Base-by-base conservation (phyloP, 1,140 invertebrate genomes). In the Triops cancriformis region DNA sequence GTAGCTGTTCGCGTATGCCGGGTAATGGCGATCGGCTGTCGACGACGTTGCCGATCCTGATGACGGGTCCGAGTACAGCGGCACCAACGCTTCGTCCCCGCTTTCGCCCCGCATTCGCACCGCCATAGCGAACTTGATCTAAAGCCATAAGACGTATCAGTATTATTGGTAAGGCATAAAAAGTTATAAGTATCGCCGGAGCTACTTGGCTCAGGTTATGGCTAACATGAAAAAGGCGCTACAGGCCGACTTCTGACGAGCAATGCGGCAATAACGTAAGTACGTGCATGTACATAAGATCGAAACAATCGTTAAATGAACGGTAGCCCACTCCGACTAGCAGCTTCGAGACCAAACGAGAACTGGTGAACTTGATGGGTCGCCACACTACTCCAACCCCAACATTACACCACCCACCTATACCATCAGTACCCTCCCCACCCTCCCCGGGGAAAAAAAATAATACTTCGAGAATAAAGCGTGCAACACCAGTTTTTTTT, bases 121-220 rank as follows among this genome's bases (percentile, higher is more conserved):
- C 26, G 37, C 27, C 73, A 73, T 73, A 37, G 77, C 31, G 37
- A 78, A 78, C 41, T 73, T 78, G 41, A 78, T 78, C 77, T 78
- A 74, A 26, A 76, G 64, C 18, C 51, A 64, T 73, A 77, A 77
- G 64, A 75, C 26, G 26, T 27, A 75, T 27, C 18, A 45, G 26
- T 11, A 43, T 26, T 64, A 64, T 64, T 64, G 51, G 51, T 64
- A 64, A 64, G n/a, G 51, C n/a, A 64, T 64, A 64, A 64, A 64
- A 64, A n/a, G 0, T 23, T 18, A 23, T 14, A 18, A 64, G 51
- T 23, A 18, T 45, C n/a, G 43, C 51, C 10, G 6, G 18, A 23
- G 51, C 18, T 23, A 64, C 51, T 64, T 64, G 51, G 51, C 6
- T 1, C 51, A 64, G 51, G 51, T 64, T 64, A 64, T 64, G 23